These are phyloP conservation scores for Apistogramma diplotaenia DNA, from an alignment of 2,113 vertebrate genomes.

Conservation along the genomic window DNA sequence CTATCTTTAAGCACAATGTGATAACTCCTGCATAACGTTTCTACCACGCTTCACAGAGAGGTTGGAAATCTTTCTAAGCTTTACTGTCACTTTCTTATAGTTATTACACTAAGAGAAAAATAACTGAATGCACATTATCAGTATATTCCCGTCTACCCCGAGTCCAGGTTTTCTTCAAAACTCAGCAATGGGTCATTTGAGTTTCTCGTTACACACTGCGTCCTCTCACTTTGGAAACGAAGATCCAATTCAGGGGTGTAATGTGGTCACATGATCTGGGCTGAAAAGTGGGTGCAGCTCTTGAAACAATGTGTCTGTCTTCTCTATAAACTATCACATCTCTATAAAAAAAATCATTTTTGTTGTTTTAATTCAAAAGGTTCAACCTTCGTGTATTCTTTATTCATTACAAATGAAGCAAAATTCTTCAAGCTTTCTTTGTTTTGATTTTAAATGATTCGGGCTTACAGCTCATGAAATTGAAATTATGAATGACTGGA, in stretches of 20 bases:
- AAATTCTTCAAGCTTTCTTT: not conserved
- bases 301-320: not conserved
- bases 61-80: not conserved
- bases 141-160: not conserved
- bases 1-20: slow-evolving; percentile 18
- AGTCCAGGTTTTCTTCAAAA: slow-evolving; percentile 9
- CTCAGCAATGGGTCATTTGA: slow-evolving; percentile 36
- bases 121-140: slow-evolving; percentile 29
- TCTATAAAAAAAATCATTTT: not conserved
- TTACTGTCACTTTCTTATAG: slow-evolving; percentile 18
- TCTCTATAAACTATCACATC: not conserved
- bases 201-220: slow-evolving; percentile 25
- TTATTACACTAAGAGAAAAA: slow-evolving; percentile 11
- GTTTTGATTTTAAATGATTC: too few species aligned
- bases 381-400: not conserved
- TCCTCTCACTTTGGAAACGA: slow-evolving; percentile 20
- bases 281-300: slow-evolving; percentile 31
- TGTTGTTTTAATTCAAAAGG: not conserved
- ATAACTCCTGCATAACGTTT: slow-evolving; percentile 20
- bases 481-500: not conserved
- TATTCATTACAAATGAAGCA: not conserved
- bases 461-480: not conserved
- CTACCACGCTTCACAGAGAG: not conserved
- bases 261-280: slow-evolving; percentile 29
- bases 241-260: slow-evolving; percentile 22